These are phyloP conservation scores for Aphidius gifuensis DNA, from an alignment of 1,140 invertebrate genomes.

Conservation along the genomic window DNA sequence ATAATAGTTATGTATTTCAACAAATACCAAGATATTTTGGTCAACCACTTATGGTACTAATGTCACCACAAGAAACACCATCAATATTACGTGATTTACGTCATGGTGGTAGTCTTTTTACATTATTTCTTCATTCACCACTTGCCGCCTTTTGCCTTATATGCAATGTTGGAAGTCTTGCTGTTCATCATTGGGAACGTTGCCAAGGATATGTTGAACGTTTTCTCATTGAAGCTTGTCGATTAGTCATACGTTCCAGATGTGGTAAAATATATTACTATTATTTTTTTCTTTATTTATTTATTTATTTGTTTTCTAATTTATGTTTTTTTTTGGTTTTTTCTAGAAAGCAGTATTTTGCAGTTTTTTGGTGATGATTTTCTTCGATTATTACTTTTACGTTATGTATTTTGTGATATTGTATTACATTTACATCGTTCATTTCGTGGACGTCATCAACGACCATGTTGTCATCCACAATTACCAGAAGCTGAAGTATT, in stretches of 20 bases:
- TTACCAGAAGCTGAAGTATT: slow-evolving; percentile 87
- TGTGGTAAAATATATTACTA: slow-evolving; percentile 64
- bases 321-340: not conserved
- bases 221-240: slow-evolving; percentile 85
- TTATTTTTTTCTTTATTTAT: slow-evolving; percentile 13
- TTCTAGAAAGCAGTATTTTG: slow-evolving; percentile 71
- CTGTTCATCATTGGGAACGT: slow-evolving; percentile 85
- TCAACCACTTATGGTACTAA: slow-evolving; percentile 89
- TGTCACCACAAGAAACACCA: slow-evolving; percentile 90
- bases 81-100: slow-evolving; percentile 82
- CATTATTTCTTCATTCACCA: slow-evolving; percentile 91
- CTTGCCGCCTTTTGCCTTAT: slow-evolving; percentile 90
- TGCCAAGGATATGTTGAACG: slow-evolving; percentile 84
- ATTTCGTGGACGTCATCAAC: slow-evolving; percentile 76
- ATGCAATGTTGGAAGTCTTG: slow-evolving; percentile 83
- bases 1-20: slow-evolving; percentile 93
- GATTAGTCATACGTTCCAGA: slow-evolving; percentile 76
- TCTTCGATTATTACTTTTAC: slow-evolving; percentile 78
- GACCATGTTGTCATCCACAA: slow-evolving; percentile 80
- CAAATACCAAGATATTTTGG: slow-evolving; percentile 90
- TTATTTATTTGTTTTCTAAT: slow-evolving; percentile 15
- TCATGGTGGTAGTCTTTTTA: slow-evolving; percentile 90
- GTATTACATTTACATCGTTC: slow-evolving; percentile 81
- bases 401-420: slow-evolving; percentile 92
- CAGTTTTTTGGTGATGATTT: slow-evolving; percentile 95